Evolutionary conservation across 2,888 invertebrate species (phyloP).

Genomic region (Agrochola lychnidis): DNA sequence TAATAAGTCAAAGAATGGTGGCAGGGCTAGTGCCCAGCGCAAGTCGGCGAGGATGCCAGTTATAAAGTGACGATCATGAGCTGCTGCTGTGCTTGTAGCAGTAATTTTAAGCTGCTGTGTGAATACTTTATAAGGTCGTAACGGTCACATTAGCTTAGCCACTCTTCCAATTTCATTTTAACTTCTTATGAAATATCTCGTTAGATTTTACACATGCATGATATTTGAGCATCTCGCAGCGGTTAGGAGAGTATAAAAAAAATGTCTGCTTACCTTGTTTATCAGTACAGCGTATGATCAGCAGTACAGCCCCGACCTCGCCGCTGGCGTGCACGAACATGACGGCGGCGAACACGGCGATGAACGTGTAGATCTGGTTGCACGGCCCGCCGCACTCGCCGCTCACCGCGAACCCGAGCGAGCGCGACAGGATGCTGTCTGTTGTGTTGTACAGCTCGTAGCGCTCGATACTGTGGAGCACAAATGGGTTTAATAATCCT

Average conservation of each 20-base stretch:
- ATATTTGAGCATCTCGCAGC: background rate
- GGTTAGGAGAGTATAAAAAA: background rate
- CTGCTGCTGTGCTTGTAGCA: background rate
- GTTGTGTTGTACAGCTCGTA: slow-evolving; percentile 68
- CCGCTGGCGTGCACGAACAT: slow-evolving; percentile 98
- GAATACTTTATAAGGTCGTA: background rate
- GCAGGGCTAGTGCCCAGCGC: no score
- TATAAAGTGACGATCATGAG: background rate
- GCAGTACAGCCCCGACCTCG: slow-evolving; percentile 97
- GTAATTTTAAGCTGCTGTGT: background rate
- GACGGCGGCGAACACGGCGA: slow-evolving; percentile 94
- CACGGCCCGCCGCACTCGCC: slow-evolving; percentile 96
- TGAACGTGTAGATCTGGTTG: slow-evolving; percentile 95
- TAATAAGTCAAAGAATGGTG: background rate
- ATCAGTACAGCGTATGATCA: slow-evolving; percentile 97
- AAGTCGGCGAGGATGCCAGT: background rate
- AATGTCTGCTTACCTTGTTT: slow-evolving; percentile 90
- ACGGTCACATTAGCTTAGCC: background rate
- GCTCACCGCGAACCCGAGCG: slow-evolving; percentile 91
- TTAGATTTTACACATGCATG: background rate
- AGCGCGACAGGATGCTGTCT: slow-evolving; percentile 31
- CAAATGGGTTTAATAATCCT: background rate
- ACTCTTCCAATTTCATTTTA: background rate
- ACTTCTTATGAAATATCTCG: background rate
- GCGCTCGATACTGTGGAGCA: slow-evolving; percentile 73